Evolutionary conservation across 2,888 invertebrate genomes (phyloP).

Genomic region (Venusia cambrica): DNA sequence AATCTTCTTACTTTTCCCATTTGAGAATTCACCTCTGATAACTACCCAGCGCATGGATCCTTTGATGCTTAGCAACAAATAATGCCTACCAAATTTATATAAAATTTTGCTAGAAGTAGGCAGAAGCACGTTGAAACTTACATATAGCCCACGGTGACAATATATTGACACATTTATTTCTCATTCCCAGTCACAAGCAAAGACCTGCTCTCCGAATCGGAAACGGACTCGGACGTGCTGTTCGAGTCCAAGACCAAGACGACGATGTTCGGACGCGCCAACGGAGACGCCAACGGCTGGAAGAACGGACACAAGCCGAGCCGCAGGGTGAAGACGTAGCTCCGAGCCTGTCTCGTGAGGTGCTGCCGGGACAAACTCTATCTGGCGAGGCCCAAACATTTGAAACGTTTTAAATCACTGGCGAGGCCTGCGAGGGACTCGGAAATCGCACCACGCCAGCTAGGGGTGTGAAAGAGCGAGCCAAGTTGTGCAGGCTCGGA

Average conservation of each 20-base stretch:
- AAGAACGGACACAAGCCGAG: conserved; percentile 77
- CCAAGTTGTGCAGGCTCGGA: too few relatives aligned
- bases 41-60: too few relatives aligned
- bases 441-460: too few relatives aligned
- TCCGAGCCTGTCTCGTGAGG: conserved; percentile 34
- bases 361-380: conserved; percentile 27
- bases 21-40: too few relatives aligned
- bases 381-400: conserved; percentile 17
- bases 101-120: too few relatives aligned
- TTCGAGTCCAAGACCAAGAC: conserved; percentile 88
- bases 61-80: too few relatives aligned
- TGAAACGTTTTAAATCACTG: too few relatives aligned
- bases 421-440: too few relatives aligned
- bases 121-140: too few relatives aligned
- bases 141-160: conserved; percentile 3
- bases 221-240: conserved; percentile 92
- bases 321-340: conserved; percentile 69
- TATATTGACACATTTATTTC: not conserved
- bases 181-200: conserved; percentile 78
- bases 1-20: too few relatives aligned
- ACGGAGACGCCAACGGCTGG: conserved; percentile 74
- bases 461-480: too few relatives aligned
- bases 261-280: conserved; percentile 60
- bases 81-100: too few relatives aligned
- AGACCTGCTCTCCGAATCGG: conserved; percentile 87